Evolutionary conservation across 2,888 invertebrate species (phyloP), one percentile per base, ranked within the genome.

Genomic region (Pheosia tremula): DNA sequence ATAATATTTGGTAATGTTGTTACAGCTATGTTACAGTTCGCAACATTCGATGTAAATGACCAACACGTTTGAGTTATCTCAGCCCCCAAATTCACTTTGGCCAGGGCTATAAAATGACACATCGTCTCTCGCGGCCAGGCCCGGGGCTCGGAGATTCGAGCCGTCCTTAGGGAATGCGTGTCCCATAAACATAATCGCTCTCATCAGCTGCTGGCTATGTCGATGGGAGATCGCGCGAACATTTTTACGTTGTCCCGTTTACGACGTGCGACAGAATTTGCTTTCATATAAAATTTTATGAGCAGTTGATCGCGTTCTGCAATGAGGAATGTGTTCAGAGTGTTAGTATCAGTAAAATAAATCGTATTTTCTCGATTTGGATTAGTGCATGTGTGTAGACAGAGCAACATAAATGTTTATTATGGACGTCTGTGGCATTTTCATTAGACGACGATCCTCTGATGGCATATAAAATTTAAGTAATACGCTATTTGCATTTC

Each of bases 31-130:
- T 75, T 72, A 70, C 72, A 77, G 74, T 72, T 65, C 66, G 67
- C 67, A 74, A 75, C 79, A 81, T 83, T 81, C 78, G 76, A 85
- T 86, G 86, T 88, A 90, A 91, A 90, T 85, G 86, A 83, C 86
- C 85, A 84, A 89, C 89, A 87, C 86, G 86, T 86, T 83, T 86
- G 77, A 87, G 85, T 88, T 90, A 93, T 91, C 91, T 88, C 80
- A 77, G 84, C 80, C 86, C 84, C 85, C 87, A 89, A 90, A 92
- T 92, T 93, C 92, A 91, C 91, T 92, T 93, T 90, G 83, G 87
- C 84, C 76, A 72, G 71, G 78, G 84, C 86, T 79, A 89, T 93
- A 92, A 92, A 90, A 90, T 91, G 90, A 91, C 90, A 91, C 85
- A 91, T 91, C 66, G 83, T 71, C 72, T 86, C 85, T 87, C 85